A percentile compares a stretch with the other conserved stretches of the same genome.
Conservation (phyloP, 2,888 invertebrate genomes). For the Brenthis daphne region DNA sequence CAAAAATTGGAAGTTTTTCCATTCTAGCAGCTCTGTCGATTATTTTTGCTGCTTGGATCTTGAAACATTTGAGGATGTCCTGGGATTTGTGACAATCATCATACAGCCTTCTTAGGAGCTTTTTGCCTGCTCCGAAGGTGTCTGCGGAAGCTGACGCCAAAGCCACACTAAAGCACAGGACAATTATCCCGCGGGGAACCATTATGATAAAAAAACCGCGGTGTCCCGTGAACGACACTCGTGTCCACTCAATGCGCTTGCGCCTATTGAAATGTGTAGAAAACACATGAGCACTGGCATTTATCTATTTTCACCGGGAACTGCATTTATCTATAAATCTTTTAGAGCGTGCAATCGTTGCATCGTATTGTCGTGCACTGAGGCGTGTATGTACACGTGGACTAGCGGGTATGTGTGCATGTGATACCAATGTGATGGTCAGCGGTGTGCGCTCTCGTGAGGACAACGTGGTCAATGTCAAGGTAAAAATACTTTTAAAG, state of each 20-base stretch:
- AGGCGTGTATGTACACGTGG: slow-evolving; percentile 64
- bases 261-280: slow-evolving; percentile 79
- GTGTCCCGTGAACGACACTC: slow-evolving; percentile 53
- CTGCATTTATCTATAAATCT: slow-evolving; percentile 82
- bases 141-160: slow-evolving; percentile 63
- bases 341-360: slow-evolving; percentile 83
- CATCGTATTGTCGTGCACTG: slow-evolving; percentile 77
- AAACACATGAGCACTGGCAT: slow-evolving; percentile 77
- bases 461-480: slow-evolving; percentile 60
- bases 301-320: slow-evolving; percentile 83
- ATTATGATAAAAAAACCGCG: slow-evolving; percentile 63
- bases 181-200: slow-evolving; percentile 69
- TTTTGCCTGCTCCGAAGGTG: slow-evolving; percentile 70
- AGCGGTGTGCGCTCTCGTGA: slow-evolving; percentile 51
- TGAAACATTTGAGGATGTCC: slow-evolving; percentile 86
- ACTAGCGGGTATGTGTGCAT: slow-evolving; percentile 50
- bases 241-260: slow-evolving; percentile 71
- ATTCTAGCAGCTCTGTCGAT: slow-evolving; percentile 84
- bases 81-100: slow-evolving; percentile 84
- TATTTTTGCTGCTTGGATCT: slow-evolving; percentile 86
- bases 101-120: slow-evolving; percentile 80
- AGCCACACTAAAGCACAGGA: slow-evolving; percentile 66
- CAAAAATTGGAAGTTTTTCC: slow-evolving; percentile 83
- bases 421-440: slow-evolving; percentile 50
- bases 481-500: slow-evolving; percentile 49